These are phyloP conservation scores for Corythaixoides concolor DNA, from an alignment of 2,113 vertebrate genomes.

Conservation along the genomic window DNA sequence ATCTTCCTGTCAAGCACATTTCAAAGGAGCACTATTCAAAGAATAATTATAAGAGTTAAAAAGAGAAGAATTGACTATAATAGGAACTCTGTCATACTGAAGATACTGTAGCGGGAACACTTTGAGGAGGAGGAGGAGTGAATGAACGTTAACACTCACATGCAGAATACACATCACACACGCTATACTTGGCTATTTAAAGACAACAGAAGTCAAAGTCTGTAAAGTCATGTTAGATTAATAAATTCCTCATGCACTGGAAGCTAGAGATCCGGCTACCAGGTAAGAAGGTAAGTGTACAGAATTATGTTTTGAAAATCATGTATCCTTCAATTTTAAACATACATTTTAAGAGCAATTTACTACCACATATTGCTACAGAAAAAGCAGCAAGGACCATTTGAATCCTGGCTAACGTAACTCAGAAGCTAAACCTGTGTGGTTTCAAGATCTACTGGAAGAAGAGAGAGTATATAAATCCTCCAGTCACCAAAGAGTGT, in stretches of 20 bases:
- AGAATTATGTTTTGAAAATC: background rate
- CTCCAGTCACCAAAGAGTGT: background rate
- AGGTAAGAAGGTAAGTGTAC: background rate
- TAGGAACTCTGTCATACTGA: constrained; percentile 10
- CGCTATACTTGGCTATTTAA: background rate
- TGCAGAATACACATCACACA: constrained; percentile 7
- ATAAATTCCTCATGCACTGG: background rate
- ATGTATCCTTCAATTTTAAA: background rate
- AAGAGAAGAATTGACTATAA: constrained; percentile 40
- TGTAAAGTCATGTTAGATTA: background rate
- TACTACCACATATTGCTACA: background rate
- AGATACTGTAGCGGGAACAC: constrained; percentile 15
- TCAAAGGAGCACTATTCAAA: constrained; percentile 17
- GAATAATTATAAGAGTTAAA: constrained; percentile 33
- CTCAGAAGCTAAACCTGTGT: background rate
- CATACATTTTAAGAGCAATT: background rate
- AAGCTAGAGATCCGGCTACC: background rate
- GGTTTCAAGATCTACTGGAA: background rate
- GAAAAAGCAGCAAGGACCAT: background rate
- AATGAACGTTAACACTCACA: constrained; percentile 47
- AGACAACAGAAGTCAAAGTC: background rate
- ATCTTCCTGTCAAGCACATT: constrained; percentile 22
- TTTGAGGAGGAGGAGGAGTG: background rate
- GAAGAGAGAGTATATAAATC: background rate
- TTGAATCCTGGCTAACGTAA: background rate